These are phyloP conservation scores for Hippolais icterina DNA, from an alignment of 2,113 vertebrate genomes.

Conservation along the genomic window DNA sequence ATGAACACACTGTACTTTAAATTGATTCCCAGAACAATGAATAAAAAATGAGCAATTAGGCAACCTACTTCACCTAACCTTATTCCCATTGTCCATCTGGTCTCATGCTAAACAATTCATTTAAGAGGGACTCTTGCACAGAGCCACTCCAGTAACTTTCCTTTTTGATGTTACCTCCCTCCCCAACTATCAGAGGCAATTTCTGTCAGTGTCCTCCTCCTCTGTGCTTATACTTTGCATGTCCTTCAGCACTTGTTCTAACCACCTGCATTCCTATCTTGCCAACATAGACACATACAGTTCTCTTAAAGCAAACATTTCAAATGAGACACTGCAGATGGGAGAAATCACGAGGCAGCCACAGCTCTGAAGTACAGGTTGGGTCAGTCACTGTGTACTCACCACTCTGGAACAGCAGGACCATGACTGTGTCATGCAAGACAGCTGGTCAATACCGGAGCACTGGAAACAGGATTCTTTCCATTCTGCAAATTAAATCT, in stretches of 20 bases:
- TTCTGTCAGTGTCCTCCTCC: not conserved
- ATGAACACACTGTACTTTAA: not conserved
- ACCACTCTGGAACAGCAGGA: not conserved
- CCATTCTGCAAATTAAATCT: not conserved
- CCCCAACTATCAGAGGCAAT: not conserved
- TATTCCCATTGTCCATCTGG: not conserved
- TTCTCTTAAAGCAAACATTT: not conserved
- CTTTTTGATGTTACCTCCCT: not conserved
- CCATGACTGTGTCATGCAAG: not conserved
- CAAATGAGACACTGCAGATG: not conserved
- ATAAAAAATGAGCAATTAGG: slow-evolving; percentile 1
- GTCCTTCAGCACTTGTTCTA: not conserved
- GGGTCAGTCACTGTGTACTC: not conserved
- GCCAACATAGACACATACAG: not conserved
- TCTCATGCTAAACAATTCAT: not conserved
- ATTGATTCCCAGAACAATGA: not conserved
- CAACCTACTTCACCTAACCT: not conserved
- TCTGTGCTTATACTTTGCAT: not conserved
- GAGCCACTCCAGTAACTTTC: not conserved
- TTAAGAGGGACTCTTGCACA: not conserved
- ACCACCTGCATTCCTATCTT: not conserved
- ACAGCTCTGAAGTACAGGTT: not conserved
- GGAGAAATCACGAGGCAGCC: not conserved
- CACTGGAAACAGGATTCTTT: not conserved
- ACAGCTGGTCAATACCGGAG: not conserved